Evolutionary conservation across 1,140 invertebrate genomes (phyloP).

Genomic region (Drosophila baimaii): DNA sequence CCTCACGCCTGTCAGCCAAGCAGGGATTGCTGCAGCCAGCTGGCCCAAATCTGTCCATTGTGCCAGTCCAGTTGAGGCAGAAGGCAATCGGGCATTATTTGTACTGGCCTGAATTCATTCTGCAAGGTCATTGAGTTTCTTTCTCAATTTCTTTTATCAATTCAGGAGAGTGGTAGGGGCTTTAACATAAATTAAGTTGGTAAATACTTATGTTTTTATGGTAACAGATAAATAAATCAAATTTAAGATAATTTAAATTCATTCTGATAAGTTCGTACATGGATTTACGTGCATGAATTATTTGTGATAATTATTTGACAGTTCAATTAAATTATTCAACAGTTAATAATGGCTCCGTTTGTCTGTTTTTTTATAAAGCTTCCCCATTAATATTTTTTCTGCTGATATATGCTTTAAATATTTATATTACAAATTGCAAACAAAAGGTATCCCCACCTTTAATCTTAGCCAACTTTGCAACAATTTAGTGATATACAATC

Average conservation of each 20-base stretch:
- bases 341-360: not conserved
- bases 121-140: not conserved
- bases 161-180: too few species aligned
- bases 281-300: not conserved
- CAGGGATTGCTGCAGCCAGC: slow-evolving; percentile 18
- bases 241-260: not conserved
- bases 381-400: not conserved
- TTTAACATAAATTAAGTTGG: too few species aligned
- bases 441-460: not conserved
- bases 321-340: slow-evolving; percentile 3
- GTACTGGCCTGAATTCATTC: not conserved
- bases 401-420: not conserved
- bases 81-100: slow-evolving; percentile 16
- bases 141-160: not conserved
- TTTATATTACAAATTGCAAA: not conserved
- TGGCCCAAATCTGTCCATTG: slow-evolving; percentile 40
- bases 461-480: not conserved
- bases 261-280: not conserved
- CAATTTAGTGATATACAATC: not conserved
- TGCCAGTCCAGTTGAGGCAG: not conserved
- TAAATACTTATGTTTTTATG: too few species aligned
- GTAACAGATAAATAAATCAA: not conserved
- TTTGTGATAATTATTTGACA: not conserved
- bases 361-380: too few species aligned
- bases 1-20: slow-evolving; percentile 41